These are phyloP conservation scores for Dicrostonyx torquatus DNA, from an alignment of 2,797 vertebrate species.

Conservation along the genomic window DNA sequence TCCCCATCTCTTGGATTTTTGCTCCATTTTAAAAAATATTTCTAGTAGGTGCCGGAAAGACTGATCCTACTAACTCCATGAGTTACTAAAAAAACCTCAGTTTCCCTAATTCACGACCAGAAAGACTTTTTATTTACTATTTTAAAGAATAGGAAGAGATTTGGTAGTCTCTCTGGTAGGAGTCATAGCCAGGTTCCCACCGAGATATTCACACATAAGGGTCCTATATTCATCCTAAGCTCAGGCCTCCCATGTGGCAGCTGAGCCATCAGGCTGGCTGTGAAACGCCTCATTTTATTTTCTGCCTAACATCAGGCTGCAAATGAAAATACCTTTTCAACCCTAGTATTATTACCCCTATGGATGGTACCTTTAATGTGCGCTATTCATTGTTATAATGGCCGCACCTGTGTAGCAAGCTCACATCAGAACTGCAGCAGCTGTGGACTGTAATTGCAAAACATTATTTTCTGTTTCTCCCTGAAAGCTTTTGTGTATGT, in stretches of 20 bases:
- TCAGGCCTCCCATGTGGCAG: constrained; percentile 62
- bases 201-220: constrained; percentile 9
- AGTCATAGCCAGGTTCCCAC: constrained; percentile 44
- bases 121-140: neutral
- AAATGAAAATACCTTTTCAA: constrained; percentile 85
- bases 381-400: constrained; percentile 90
- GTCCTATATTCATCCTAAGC: constrained; percentile 56
- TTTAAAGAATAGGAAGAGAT: neutral
- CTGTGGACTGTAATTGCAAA: constrained; percentile 89
- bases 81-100: neutral
- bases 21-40: neutral
- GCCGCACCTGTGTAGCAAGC: constrained; percentile 90
- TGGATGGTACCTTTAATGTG: constrained; percentile 89
- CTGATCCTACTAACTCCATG: neutral
- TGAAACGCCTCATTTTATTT: constrained; percentile 71
- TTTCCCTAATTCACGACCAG: constrained; percentile 7
- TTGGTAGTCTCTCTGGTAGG: neutral
- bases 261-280: constrained; percentile 73
- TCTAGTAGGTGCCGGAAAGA: neutral
- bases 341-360: constrained; percentile 76
- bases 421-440: constrained; percentile 82
- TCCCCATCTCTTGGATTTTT: neutral
- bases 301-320: constrained; percentile 77
- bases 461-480: constrained; percentile 90
- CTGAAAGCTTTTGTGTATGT: constrained; percentile 84